phyloP scores from a whole-genome alignment of 2,888 invertebrate species.

The Agrilus biguttatus region DNA sequence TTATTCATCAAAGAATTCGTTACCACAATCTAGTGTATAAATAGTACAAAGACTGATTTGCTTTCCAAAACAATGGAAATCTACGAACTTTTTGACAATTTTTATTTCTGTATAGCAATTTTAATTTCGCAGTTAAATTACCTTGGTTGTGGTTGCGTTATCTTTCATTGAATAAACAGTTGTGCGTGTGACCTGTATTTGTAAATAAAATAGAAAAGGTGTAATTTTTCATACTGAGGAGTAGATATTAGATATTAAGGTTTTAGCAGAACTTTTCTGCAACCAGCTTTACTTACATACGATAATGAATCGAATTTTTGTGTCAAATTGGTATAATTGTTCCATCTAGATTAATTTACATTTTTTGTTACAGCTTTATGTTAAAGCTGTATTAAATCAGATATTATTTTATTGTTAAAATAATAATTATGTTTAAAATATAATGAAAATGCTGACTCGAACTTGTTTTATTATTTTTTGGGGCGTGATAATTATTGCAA shows the following conservation, averaged over 20 bases:
- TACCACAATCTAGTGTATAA: too few species aligned
- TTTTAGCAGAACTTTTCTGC: slow-evolving; percentile 6
- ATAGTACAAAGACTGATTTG: too few species aligned
- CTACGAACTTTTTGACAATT: too few species aligned
- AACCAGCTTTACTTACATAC: slow-evolving; percentile 10
- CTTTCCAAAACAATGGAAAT: too few species aligned
- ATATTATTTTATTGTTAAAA: slow-evolving; percentile 9
- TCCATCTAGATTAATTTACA: slow-evolving; percentile 8
- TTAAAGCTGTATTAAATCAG: slow-evolving; percentile 9
- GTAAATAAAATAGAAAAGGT: slow-evolving; percentile 9
- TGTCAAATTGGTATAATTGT: slow-evolving; percentile 12
- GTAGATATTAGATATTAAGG: slow-evolving; percentile 6
- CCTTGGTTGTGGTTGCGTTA: too few species aligned
- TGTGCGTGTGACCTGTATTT: not conserved
- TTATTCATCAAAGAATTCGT: too few species aligned
- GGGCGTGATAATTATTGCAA: too few species aligned
- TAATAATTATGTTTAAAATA: slow-evolving; percentile 10
- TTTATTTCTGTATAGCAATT: too few species aligned
- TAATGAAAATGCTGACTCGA: slow-evolving; percentile 1
- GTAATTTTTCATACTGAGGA: slow-evolving; percentile 9
- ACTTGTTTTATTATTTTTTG: too few species aligned
- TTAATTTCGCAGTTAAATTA: too few species aligned
- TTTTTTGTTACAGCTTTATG: slow-evolving; percentile 5
- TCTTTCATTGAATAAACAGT: too few species aligned
- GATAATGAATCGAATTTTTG: slow-evolving; percentile 12